Evolutionary conservation across 2,113 vertebrate genomes (phyloP), one percentile per base, ranked within the genome.

Genomic region (Ondatra zibethicus): DNA sequence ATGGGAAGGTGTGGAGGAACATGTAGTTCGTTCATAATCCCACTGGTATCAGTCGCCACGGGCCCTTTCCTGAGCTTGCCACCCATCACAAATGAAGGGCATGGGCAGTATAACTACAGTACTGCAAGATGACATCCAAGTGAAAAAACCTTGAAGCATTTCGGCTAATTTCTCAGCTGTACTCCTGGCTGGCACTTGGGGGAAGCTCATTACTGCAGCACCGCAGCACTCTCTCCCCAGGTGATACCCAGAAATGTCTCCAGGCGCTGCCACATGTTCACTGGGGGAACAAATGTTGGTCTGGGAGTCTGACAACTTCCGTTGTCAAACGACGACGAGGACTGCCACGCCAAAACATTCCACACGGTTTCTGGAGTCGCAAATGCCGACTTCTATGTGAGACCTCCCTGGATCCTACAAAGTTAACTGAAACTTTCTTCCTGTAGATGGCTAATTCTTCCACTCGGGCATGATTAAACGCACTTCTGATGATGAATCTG

Each of bases 401-500:
- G 89, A 93, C 88, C 72, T 94, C 36, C 47, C 87, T 16, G 33
- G 76, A 77, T 84, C 19, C 81, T 88, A 88, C 88, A 7, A 90
- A 92, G 72, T 86, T 65, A 92, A 89, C n/a, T 45, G 72, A 96
- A 95, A 78, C 88, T 87, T 16, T 72, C 86, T 50, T 72, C 66
- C 88, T 23, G 42, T 0, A 80, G 76, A 90, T 36, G 61, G 90
- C 93, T 80, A n/a, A 86, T 81, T 75, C 91, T 77, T 87, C 88
- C 93, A 95, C 97, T 73, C 89, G 92, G 89, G 92, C 94, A 87
- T 91, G 96, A 97, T 95, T 95, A 92, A 95, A 97, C 95, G 78
- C 95, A 91, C 88, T 11, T 19, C 91, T 55, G 95, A 96, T 89
- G 97, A 97, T 96, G 97, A 96, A 96, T 97, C 92, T 87, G 92